Evolutionary conservation across 2,113 vertebrate genomes (phyloP), one percentile per base, ranked within the genome.

Genomic region (Pimephales promelas): DNA sequence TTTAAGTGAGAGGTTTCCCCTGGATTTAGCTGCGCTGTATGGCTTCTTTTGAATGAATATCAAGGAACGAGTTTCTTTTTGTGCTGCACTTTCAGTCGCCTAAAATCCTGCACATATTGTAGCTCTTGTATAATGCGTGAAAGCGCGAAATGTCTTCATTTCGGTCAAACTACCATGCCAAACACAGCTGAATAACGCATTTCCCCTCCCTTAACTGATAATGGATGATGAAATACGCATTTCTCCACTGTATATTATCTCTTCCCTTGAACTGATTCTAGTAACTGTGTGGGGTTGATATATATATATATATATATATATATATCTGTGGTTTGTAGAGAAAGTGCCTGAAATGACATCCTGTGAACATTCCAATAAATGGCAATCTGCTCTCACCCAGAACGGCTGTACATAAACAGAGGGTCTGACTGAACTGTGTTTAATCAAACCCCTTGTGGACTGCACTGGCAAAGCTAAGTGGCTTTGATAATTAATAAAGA

Each of bases 291-390:
- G 24, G 54, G 43, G 13, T 79, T 36, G 34, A 64, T 10, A 36
- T 31, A 26, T 62, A 54, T 72, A 28, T 28, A 28, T 28, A 28
- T 28, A 28, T 28, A n/a, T n/a, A n/a, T n/a, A n/a, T n/a, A n/a
- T n/a, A n/a, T n/a, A n/a, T n/a, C 9, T 71, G 73, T 59, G 31
- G 18, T 62, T 62, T 52, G 43, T 56, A 71, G 34, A 66, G 76
- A 73, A 86, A 77, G 87, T 81, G 52, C 82, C 79, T 82, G 43
- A 73, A 59, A 49, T 64, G 43, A 70, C 61, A 84, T 79, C 62
- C 81, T 83, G 79, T 87, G 79, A 85, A 85, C 84, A 85, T 87
- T 89, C 74, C 84, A 87, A 82, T 79, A 71, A 82, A 87, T 84
- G 80, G 75, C 47, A 84, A 75, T 74, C 83, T 87, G 73, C 73